A percentile compares a stretch with the other conserved stretches of the same genome.
Evolutionary conservation across 1,140 invertebrate species (phyloP).

Genomic region (Zaprionus kolodkinae): DNA sequence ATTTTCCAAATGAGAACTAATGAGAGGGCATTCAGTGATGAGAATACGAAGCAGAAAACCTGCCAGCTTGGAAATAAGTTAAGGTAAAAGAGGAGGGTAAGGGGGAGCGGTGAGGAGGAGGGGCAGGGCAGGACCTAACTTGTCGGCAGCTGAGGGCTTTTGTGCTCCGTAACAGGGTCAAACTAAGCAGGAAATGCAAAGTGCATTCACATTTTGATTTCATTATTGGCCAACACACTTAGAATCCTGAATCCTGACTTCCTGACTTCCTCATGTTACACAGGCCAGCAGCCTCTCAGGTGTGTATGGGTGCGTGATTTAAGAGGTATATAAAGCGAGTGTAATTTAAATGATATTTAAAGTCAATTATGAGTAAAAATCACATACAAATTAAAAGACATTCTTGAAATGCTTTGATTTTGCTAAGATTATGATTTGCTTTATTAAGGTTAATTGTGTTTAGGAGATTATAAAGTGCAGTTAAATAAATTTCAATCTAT

Average conservation of each 20-base stretch:
- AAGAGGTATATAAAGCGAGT: too few relatives aligned
- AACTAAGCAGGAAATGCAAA: constrained; percentile 80
- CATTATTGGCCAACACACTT: constrained; percentile 60
- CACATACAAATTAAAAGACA: too few relatives aligned
- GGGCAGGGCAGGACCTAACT: background rate
- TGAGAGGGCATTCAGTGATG: constrained; percentile 55
- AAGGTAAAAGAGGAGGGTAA: background rate
- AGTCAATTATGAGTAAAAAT: too few relatives aligned
- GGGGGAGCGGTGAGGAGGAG: too few relatives aligned
- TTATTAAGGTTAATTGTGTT: too few relatives aligned
- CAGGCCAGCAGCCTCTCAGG: background rate
- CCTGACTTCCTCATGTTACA: constrained; percentile 71
- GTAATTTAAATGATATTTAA: too few relatives aligned
- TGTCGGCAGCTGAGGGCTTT: constrained; percentile 2
- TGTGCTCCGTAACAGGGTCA: constrained; percentile 63
- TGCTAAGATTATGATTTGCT: too few relatives aligned
- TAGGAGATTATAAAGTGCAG: too few relatives aligned
- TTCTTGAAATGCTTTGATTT: too few relatives aligned
- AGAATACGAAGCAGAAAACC: constrained; percentile 26
- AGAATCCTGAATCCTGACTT: constrained; percentile 11
- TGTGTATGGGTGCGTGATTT: background rate
- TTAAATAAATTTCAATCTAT: too few relatives aligned
- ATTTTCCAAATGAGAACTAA: constrained; percentile 62
- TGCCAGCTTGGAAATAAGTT: constrained; percentile 3
- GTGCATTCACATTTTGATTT: constrained; percentile 82